Evolutionary conservation across 2,888 invertebrate species (phyloP).

Genomic region (Diaphora mendica): DNA sequence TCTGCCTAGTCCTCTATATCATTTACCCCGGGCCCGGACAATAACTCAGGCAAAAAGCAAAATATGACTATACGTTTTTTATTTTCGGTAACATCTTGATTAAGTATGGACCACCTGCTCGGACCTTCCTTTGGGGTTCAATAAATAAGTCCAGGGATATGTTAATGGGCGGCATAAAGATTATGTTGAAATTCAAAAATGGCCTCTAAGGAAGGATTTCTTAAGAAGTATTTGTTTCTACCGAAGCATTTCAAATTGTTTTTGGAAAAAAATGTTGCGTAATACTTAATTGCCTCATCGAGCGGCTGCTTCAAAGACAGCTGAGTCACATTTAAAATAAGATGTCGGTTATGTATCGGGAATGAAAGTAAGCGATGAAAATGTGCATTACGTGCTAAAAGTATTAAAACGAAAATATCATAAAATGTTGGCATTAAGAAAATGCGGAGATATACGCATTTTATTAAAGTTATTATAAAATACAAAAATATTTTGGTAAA

Average conservation of each 20-base stretch:
- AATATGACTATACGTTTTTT: conserved; percentile 76
- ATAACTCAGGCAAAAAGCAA: conserved; percentile 82
- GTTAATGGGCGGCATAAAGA: conserved; percentile 79
- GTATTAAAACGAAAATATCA: not conserved
- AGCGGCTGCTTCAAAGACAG: conserved; percentile 23
- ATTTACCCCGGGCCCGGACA: conserved; percentile 74
- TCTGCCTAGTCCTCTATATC: conserved; percentile 69
- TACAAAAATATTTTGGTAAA: conserved; percentile 18
- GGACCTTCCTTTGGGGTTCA: conserved; percentile 72
- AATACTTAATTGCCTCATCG: conserved; percentile 24
- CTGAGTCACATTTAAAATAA: conserved; percentile 30
- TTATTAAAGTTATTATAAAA: conserved; percentile 13
- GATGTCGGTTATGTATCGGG: conserved; percentile 12
- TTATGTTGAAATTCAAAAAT: conserved; percentile 77
- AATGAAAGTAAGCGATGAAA: conserved; percentile 10
- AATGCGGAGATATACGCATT: not conserved
- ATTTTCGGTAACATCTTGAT: conserved; percentile 85
- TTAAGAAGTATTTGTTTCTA: conserved; percentile 64
- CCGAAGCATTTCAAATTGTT: conserved; percentile 48
- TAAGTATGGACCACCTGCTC: conserved; percentile 85
- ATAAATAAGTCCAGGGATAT: conserved; percentile 81
- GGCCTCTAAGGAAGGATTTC: conserved; percentile 69
- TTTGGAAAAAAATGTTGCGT: conserved; percentile 24
- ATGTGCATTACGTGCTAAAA: not conserved
- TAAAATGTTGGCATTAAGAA: not conserved